phyloP scores from a whole-genome alignment of 2,888 invertebrate species.

The Nephrocerus scutellatus region DNA sequence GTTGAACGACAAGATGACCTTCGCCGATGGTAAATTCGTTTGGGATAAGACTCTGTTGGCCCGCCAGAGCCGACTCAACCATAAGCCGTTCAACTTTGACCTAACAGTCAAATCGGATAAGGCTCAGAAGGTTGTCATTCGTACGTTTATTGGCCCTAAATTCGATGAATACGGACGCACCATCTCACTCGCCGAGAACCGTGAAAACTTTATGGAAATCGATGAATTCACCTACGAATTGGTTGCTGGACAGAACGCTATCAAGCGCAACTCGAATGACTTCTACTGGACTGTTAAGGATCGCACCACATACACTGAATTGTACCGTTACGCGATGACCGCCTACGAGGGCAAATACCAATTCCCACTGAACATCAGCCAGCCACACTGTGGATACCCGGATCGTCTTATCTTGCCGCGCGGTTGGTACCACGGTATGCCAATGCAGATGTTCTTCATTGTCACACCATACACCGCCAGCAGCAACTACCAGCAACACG shows the following conservation, averaged over 20 bases:
- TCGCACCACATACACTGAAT: conserved; percentile 42
- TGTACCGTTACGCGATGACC: conserved; percentile 47
- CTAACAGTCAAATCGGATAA: conserved; percentile 55
- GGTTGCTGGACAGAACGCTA: conserved; percentile 45
- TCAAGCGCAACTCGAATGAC: conserved; percentile 26
- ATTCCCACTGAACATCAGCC: conserved; percentile 43
- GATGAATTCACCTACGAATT: conserved; percentile 57
- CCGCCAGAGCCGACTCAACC: conserved; percentile 61
- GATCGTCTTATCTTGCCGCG: conserved; percentile 57
- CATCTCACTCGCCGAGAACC: conserved; percentile 52
- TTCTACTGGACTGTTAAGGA: conserved; percentile 51
- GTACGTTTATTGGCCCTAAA: conserved; percentile 62
- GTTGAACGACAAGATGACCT: conserved; percentile 25
- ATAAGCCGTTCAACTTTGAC: conserved; percentile 57
- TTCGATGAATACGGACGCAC: conserved; percentile 51
- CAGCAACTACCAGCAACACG: conserved; percentile 25
- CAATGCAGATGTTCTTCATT: conserved; percentile 55
- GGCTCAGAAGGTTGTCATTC: conserved; percentile 52
- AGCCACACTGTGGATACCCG: conserved; percentile 53
- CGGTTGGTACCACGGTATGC: conserved; percentile 54
- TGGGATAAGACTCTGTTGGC: conserved; percentile 43
- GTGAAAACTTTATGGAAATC: conserved; percentile 58
- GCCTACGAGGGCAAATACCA: conserved; percentile 45
- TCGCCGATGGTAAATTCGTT: conserved; percentile 37
- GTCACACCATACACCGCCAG: conserved; percentile 49